phyloP scores from a whole-genome alignment of 2,888 invertebrate genomes.

The Acanthosepion esculentum region DNA sequence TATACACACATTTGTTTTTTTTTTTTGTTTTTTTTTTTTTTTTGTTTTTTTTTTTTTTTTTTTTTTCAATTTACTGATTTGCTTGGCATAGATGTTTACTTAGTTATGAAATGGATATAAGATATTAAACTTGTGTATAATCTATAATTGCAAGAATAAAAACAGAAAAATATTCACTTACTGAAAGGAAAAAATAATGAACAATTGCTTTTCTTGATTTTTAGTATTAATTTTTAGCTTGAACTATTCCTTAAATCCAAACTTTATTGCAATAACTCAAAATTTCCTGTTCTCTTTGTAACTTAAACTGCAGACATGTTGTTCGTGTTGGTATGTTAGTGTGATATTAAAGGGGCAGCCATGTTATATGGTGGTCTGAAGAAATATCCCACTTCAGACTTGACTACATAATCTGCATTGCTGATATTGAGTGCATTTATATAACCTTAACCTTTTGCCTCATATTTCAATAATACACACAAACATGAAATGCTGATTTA shows the following conservation, averaged over 20 bases:
- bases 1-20: too few relatives aligned
- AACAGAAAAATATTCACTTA: background rate
- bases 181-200: background rate
- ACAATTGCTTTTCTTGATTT: background rate
- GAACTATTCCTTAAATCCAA: background rate
- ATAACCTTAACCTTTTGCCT: background rate
- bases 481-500: background rate
- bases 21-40: too few relatives aligned
- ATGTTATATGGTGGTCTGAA: background rate
- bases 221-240: background rate
- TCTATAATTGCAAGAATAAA: background rate
- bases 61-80: background rate
- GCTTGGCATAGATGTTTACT: background rate
- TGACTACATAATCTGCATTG: background rate
- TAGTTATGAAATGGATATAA: background rate
- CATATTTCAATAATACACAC: background rate
- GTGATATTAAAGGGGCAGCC: background rate
- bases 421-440: background rate
- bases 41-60: too few relatives aligned
- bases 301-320: background rate
- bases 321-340: background rate
- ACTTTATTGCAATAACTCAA: background rate
- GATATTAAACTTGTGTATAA: background rate
- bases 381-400: slow-evolving; percentile 7
- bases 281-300: background rate